These are phyloP conservation scores for Scolopax rusticola DNA, from an alignment of 2,797 vertebrate species.

Conservation along the genomic window DNA sequence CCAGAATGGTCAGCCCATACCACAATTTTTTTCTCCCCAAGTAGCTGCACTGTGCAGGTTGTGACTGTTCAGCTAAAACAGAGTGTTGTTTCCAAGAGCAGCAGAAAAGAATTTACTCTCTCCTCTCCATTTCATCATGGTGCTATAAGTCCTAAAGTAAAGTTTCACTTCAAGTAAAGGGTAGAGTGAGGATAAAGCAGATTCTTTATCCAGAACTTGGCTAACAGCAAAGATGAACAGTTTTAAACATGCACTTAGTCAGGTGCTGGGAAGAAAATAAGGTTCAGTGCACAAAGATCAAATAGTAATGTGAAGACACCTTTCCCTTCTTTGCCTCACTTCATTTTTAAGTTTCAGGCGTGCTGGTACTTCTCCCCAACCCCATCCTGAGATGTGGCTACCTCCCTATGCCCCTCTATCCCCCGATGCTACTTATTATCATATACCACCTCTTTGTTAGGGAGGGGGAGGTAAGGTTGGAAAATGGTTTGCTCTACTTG, in stretches of 20 bases:
- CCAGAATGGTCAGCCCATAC: not conserved
- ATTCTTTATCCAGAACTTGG: not conserved
- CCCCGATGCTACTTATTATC: not conserved
- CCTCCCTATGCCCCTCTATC: not conserved
- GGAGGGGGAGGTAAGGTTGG: not conserved
- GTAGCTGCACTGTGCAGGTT: not conserved
- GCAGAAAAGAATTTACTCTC: not conserved
- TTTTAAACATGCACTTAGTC: not conserved
- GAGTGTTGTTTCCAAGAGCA: not conserved
- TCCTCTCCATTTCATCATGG: not conserved
- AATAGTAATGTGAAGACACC: not conserved
- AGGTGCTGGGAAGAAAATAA: not conserved
- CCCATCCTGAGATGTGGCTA: not conserved
- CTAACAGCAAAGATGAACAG: not conserved
- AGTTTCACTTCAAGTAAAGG: not conserved
- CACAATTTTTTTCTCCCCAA: not conserved
- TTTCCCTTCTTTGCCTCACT: not conserved
- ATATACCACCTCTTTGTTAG: not conserved
- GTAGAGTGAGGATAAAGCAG: rapidly evolving
- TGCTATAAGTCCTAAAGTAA: not conserved
- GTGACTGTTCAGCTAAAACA: not conserved
- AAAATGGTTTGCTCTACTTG: not conserved
- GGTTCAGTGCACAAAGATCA: not conserved
- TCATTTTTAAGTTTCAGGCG: not conserved
- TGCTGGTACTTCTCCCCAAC: not conserved